phyloP scores from a whole-genome alignment of 1,140 invertebrate species.

The Ylistrum balloti region DNA sequence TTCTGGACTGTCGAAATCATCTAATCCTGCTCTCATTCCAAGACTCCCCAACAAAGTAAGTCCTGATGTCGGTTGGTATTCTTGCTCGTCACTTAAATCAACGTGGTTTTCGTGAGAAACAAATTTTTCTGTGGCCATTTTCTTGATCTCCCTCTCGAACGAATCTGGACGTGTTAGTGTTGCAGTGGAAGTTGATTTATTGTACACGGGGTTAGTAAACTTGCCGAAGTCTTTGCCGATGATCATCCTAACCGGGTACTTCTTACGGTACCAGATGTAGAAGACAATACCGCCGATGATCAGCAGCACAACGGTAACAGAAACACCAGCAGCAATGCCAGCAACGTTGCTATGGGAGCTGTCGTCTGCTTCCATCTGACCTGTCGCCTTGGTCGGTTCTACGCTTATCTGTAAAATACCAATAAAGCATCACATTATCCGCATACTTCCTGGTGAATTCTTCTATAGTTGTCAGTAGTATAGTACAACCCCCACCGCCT shows the following conservation, averaged over 20 bases:
- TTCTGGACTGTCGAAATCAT: background rate
- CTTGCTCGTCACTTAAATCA: constrained; percentile 50
- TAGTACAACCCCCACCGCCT: too few relatives aligned
- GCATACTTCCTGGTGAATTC: too few relatives aligned
- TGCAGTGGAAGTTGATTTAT: constrained; percentile 60
- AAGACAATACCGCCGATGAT: constrained; percentile 46
- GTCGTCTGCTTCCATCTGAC: background rate
- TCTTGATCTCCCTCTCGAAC: constrained; percentile 49
- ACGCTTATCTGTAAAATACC: background rate
- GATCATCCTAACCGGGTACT: constrained; percentile 80
- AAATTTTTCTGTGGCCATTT: background rate
- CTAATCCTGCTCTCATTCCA: background rate
- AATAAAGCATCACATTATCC: too few relatives aligned
- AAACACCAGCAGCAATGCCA: constrained; percentile 64
- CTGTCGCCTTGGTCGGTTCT: background rate
- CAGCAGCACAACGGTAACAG: constrained; percentile 58
- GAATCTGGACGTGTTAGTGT: constrained; percentile 58
- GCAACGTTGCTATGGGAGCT: background rate
- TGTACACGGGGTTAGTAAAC: constrained; percentile 81
- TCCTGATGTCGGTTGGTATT: constrained; percentile 47
- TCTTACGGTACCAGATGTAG: constrained; percentile 75
- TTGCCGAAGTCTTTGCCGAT: constrained; percentile 81
- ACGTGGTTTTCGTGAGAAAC: constrained; percentile 54
- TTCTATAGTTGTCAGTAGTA: too few relatives aligned
- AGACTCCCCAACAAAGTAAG: background rate